Evolutionary conservation across 2,888 invertebrate genomes (phyloP).

Genomic region (Nudaria mundana): DNA sequence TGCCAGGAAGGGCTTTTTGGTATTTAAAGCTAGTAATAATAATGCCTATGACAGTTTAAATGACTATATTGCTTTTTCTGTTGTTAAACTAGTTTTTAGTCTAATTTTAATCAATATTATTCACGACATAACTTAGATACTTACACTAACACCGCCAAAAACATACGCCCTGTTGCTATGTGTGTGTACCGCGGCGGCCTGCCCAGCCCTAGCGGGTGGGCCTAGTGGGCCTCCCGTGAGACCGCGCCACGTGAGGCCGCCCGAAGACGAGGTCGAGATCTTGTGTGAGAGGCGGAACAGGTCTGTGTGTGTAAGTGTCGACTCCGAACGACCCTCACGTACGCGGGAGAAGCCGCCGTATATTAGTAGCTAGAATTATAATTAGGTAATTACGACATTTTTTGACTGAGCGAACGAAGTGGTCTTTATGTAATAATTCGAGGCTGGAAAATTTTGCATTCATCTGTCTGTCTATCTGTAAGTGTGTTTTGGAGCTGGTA

Average conservation of each 20-base stretch:
- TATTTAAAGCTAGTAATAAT: no score
- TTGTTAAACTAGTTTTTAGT: no score
- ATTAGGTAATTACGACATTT: background rate
- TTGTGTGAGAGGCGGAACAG: constrained; percentile 52
- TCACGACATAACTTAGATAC: constrained; percentile 27
- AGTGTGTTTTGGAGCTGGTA: no score
- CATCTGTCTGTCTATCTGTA: no score
- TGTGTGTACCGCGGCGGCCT: constrained; percentile 82
- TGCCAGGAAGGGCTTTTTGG: no score
- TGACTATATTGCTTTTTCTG: no score
- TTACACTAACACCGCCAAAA: constrained; percentile 90
- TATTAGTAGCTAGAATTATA: constrained; percentile 50
- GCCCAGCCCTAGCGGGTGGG: constrained; percentile 89
- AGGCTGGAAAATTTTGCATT: no score
- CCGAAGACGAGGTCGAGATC: constrained; percentile 21
- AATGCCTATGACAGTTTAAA: no score
- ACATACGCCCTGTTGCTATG: constrained; percentile 86
- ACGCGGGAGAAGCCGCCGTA: constrained; percentile 74
- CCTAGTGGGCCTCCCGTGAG: constrained; percentile 50
- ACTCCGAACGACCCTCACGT: constrained; percentile 62
- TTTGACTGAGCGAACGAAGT: no score
- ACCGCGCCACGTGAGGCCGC: constrained; percentile 48
- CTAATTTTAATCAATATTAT: no score
- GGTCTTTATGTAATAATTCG: no score
- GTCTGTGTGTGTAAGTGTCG: constrained; percentile 67